Evolutionary conservation across 2,888 invertebrate genomes (phyloP), one percentile per base, ranked within the genome.

Genomic region (Megastigmus dorsalis): DNA sequence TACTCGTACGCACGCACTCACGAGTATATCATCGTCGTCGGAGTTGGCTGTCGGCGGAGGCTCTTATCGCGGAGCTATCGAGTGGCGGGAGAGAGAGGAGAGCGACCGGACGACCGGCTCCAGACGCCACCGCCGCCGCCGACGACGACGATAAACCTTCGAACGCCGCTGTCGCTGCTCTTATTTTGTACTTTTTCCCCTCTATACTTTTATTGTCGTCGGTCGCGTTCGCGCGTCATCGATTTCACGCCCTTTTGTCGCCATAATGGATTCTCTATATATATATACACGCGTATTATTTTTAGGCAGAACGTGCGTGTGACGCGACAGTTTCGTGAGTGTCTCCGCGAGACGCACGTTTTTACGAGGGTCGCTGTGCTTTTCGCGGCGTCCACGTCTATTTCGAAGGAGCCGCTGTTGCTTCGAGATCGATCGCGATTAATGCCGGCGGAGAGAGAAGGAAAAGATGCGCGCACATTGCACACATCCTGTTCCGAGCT

Each of bases 101-200:
- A n/a, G n/a, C 68, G 70, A 75, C 76, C 77, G 79, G 77, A 78
- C 75, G 78, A 74, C 69, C 69, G 75, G 75, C 77, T 75, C 74
- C 76, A 75, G 72, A 74, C 69, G 50, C 9, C 41, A 33, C 10
- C 43, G 57, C 15, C 54, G 28, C n/a, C 48, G 52, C 43, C 45
- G 33, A n/a, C n/a, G n/a, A n/a, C 36, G 26, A 23, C 33, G 52
- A 69, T 52, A 9, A 6, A 57, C 45, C 28, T 10, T 6, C 26
- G 45, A n/a, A 23, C 28, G 33, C 36, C 23, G 15, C 13, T 23
- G 13, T 43, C 30, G 23, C 18, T 2, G 23, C n/a, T n/a, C n/a
- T n/a, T n/a, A n/a, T n/a, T n/a, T n/a, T n/a, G n/a, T n/a, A n/a
- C n/a, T 3, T n/a, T 57, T 41, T 52, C n/a, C 13, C 10, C 18